Percentiles rank a stretch among this genome's conserved stretches.
Conservation (phyloP, 2,797 vertebrate species). For the Neostethus bicornis region DNA sequence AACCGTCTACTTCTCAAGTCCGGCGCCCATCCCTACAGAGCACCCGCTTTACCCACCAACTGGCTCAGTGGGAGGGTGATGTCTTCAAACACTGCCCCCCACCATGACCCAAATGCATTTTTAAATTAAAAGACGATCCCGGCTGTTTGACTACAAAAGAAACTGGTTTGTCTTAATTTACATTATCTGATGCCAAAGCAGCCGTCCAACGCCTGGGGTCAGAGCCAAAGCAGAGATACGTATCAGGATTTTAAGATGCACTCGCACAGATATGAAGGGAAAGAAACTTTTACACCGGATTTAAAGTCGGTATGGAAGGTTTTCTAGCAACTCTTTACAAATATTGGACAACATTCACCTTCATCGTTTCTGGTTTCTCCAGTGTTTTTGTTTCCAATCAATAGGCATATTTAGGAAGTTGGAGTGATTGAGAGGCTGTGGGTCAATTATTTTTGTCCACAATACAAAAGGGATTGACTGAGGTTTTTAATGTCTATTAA, state of each 20-base stretch:
- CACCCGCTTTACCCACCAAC: conserved; percentile 46
- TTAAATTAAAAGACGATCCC: conserved; percentile 70
- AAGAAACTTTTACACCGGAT: not conserved
- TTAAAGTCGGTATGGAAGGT: no score
- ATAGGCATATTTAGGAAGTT: no score
- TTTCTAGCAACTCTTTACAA: no score
- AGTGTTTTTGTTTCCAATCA: no score
- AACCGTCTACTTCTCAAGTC: conserved; percentile 29
- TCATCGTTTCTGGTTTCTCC: no score
- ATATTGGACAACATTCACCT: no score
- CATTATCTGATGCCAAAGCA: conserved; percentile 56
- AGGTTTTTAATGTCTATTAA: no score
- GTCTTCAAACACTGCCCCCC: conserved; percentile 64
- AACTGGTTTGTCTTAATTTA: conserved; percentile 62
- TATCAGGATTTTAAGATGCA: conserved; percentile 6
- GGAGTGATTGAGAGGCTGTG: no score
- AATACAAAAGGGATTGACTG: no score
- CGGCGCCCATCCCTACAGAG: conserved; percentile 39
- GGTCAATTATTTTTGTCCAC: no score
- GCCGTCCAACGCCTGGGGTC: conserved; percentile 22
- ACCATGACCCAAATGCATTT: conserved; percentile 70
- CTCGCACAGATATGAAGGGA: not conserved
- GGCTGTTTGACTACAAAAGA: conserved; percentile 65
- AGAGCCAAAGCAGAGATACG: conserved; percentile 16
- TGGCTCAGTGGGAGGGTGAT: conserved; percentile 67